Conservation (phyloP, 1,140 invertebrate species). For the Brachionus calyciflorus region DNA sequence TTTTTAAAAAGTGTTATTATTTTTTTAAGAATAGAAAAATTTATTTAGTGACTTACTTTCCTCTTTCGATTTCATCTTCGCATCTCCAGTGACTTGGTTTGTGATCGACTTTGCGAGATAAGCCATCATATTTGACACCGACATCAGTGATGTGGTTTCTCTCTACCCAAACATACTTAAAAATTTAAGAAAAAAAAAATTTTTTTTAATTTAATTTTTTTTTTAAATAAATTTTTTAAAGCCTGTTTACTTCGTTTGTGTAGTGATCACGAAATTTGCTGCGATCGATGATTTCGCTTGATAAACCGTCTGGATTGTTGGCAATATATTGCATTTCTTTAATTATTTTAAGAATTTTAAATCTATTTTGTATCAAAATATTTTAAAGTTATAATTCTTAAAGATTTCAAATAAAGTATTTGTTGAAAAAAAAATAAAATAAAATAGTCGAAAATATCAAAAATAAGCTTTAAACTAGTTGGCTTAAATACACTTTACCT, state of each 20-base stretch:
- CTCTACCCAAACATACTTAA: slow-evolving; percentile 46
- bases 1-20: neutral
- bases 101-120: slow-evolving; percentile 29
- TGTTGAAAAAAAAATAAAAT: neutral
- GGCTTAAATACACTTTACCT: slow-evolving; percentile 39
- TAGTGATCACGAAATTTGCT: slow-evolving; percentile 45
- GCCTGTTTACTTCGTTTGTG: slow-evolving; percentile 41
- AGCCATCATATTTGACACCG: slow-evolving; percentile 41
- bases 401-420: too few relatives aligned
- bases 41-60: slow-evolving; percentile 25
- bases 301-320: slow-evolving; percentile 26
- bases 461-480: neutral
- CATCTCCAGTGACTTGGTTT: slow-evolving; percentile 43
- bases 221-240: too few relatives aligned
- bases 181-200: too few relatives aligned
- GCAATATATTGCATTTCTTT: slow-evolving; percentile 39
- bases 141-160: slow-evolving; percentile 46
- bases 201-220: too few relatives aligned
- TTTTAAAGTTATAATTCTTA: too few relatives aligned
- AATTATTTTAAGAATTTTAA: neutral
- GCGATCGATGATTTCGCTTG: slow-evolving; percentile 33
- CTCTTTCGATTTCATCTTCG: slow-evolving; percentile 46
- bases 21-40: too few relatives aligned
- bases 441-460: neutral
- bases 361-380: too few relatives aligned